Percentiles rank a stretch among this genome's conserved stretches.
phyloP scores from a whole-genome alignment of 2,888 invertebrate genomes.

The Drosophila austrosaltans region DNA sequence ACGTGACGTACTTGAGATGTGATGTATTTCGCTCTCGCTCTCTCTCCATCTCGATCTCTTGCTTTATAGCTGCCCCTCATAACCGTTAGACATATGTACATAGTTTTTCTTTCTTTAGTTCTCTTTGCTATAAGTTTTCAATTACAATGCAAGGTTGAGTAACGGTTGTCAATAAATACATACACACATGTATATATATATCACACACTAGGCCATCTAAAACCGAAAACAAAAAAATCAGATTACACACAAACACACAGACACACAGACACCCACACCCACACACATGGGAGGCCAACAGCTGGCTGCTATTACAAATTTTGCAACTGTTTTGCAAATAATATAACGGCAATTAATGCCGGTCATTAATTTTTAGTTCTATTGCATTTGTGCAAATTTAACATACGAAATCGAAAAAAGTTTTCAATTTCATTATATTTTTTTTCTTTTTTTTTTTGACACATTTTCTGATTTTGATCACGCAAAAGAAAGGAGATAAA shows the following conservation, averaged over 20 bases:
- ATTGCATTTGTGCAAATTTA: not conserved
- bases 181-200: not conserved
- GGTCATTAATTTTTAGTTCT: not conserved
- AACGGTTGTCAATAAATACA: conserved; percentile 2
- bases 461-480: not conserved
- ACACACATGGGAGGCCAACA: not conserved
- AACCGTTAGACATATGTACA: conserved; percentile 48
- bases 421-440: not conserved
- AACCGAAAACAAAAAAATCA: not conserved
- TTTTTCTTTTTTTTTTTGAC: not conserved
- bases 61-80: conserved; percentile 28
- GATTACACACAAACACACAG: conserved; percentile 1
- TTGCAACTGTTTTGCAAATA: not conserved
- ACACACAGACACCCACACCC: not conserved
- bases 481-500: not conserved
- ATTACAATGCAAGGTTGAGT: conserved; percentile 26
- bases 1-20: conserved; percentile 59
- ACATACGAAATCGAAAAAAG: not conserved
- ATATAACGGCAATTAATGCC: not conserved
- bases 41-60: not conserved
- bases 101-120: conserved; percentile 20
- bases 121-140: conserved; percentile 26
- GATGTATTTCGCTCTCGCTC: conserved; percentile 12
- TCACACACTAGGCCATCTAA: conserved; percentile 6
- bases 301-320: not conserved